Evolutionary conservation across 92 coral and sea anemone genomes (phyloP).

Genomic region (Plumapathes pennacea): DNA sequence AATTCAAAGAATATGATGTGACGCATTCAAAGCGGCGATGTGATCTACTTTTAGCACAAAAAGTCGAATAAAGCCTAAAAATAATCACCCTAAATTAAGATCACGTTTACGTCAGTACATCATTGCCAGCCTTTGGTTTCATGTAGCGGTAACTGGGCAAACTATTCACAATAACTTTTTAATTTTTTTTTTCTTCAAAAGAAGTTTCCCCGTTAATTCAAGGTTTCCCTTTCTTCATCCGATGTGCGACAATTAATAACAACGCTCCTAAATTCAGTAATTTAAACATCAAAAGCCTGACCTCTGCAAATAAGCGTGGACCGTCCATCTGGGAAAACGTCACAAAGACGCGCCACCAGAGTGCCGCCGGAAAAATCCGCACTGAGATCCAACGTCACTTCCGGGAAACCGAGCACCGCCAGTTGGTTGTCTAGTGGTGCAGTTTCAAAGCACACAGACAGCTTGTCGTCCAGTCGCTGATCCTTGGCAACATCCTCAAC

Average conservation of each 20-base stretch:
- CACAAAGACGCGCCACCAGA: conserved; percentile 66
- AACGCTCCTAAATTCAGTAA: neutral
- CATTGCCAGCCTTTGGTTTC: no score
- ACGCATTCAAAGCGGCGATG: no score
- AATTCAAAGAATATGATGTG: neutral
- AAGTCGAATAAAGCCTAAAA: no score
- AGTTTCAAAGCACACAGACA: conserved; percentile 69
- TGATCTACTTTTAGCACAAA: no score
- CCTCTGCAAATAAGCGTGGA: conserved; percentile 72
- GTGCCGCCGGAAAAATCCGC: conserved; percentile 53
- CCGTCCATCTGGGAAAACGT: conserved; percentile 67
- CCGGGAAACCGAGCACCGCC: conserved; percentile 52
- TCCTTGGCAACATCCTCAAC: conserved; percentile 56
- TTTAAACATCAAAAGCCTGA: neutral
- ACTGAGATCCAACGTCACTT: conserved; percentile 55
- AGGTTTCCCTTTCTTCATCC: no score
- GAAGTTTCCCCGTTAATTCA: no score
- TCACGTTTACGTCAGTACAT: no score
- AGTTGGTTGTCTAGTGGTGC: conserved; percentile 47
- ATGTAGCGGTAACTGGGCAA: no score
- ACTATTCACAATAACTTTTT: no score
- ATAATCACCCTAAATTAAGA: no score
- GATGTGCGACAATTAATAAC: neutral
- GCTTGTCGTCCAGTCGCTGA: conserved; percentile 59
- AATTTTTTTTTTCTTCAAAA: no score